Conservation (phyloP, 1,140 invertebrate genomes). For the Pemphigus obesinymphae region DNA sequence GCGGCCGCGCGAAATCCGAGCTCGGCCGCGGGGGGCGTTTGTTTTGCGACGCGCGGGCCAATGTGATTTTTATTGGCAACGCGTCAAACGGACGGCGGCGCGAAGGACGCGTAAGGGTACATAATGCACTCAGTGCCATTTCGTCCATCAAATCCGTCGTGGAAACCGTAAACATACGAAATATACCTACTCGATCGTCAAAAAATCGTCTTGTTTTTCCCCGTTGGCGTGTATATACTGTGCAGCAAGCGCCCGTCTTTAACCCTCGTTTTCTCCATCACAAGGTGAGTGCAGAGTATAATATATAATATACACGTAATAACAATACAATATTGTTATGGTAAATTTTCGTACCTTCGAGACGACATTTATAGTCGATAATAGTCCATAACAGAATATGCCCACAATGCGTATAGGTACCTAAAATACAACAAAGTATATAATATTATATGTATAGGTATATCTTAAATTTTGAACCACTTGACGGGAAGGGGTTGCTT, state of each 20-base stretch:
- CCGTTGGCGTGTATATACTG: no score
- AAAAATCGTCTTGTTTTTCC: no score
- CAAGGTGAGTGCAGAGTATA: background rate
- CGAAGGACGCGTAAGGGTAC: conserved; percentile 33
- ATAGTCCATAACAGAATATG: no score
- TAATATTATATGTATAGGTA: no score
- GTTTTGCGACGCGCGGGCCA: background rate
- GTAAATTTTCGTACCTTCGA: no score
- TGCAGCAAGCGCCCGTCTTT: no score
- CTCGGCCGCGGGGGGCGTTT: conserved; percentile 2
- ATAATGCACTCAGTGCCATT: conserved; percentile 18
- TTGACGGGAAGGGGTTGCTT: no score
- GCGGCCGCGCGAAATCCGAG: conserved; percentile 12
- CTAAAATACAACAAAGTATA: no score
- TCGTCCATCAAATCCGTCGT: conserved; percentile 31
- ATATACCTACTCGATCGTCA: no score
- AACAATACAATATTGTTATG: background rate
- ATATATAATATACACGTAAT: background rate
- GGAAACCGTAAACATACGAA: background rate
- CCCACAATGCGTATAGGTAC: no score
- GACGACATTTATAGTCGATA: no score
- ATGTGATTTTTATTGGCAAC: conserved; percentile 2
- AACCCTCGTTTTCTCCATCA: background rate
- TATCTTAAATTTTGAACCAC: no score
- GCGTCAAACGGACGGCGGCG: background rate